phyloP scores from a whole-genome alignment of 2,113 vertebrate genomes.

The Melospiza georgiana region DNA sequence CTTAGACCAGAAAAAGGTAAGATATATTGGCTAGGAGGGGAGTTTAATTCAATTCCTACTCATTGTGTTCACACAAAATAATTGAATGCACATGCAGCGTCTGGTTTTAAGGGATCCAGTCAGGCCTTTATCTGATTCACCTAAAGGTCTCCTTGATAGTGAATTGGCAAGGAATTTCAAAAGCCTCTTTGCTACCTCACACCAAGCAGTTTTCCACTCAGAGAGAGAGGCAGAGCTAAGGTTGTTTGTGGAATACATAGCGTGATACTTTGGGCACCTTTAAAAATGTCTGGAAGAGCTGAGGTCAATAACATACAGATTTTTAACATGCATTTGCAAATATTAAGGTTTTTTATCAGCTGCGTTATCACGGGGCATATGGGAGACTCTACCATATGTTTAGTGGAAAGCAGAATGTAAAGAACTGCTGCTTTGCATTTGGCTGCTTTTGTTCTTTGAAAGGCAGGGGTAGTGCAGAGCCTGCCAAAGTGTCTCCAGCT shows the following conservation, averaged over 20 bases:
- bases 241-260: background rate
- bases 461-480: background rate
- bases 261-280: background rate
- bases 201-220: background rate
- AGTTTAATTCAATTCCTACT: background rate
- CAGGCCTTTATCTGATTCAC: constrained; percentile 16
- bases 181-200: background rate
- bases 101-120: background rate
- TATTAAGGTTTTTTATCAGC: background rate
- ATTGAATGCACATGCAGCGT: background rate
- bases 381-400: background rate
- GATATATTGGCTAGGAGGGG: background rate
- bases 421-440: background rate
- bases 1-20: background rate
- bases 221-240: background rate
- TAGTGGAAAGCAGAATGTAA: background rate
- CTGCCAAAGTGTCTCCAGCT: background rate
- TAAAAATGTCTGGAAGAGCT: background rate
- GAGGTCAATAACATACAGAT: background rate
- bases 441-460: background rate
- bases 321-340: background rate
- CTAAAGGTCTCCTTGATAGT: background rate
- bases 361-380: background rate
- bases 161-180: background rate
- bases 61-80: background rate